These are phyloP conservation scores for Lasioglossum calceatum DNA, from an alignment of 2,888 invertebrate species.

Conservation along the genomic window DNA sequence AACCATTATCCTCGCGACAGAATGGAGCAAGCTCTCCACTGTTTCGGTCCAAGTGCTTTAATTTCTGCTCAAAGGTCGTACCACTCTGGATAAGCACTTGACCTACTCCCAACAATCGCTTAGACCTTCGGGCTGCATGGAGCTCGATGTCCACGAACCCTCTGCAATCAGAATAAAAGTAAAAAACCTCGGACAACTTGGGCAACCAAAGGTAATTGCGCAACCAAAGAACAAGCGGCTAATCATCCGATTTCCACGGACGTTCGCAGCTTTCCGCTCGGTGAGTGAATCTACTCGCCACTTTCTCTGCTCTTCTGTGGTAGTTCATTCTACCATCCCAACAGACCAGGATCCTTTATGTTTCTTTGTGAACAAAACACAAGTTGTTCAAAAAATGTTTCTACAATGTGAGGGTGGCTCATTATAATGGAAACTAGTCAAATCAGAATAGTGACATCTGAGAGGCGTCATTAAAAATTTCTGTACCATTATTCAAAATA, in stretches of 20 bases:
- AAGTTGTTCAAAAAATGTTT: neutral
- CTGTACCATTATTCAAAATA: too few species aligned
- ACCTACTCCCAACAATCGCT: conserved; percentile 8
- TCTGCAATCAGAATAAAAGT: neutral
- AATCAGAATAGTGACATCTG: too few species aligned
- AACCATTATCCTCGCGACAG: neutral
- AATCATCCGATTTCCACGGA: neutral
- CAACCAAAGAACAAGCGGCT: neutral
- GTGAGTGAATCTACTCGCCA: neutral
- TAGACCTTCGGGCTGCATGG: neutral
- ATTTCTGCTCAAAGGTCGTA: conserved; percentile 1
- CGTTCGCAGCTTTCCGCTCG: neutral
- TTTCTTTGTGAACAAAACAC: neutral
- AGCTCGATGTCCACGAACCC: neutral
- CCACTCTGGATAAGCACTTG: conserved; percentile 1
- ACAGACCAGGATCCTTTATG: neutral
- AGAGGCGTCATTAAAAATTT: too few species aligned
- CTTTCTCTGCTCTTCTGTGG: neutral
- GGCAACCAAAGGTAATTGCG: neutral
- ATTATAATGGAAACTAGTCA: too few species aligned
- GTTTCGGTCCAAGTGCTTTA: neutral
- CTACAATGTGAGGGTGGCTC: too few species aligned
- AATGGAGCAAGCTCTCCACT: neutral
- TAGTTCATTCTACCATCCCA: neutral
- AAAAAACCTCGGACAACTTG: neutral